A percentile compares a stretch with the other conserved stretches of the same genome.
phyloP scores from a whole-genome alignment of 2,888 invertebrate genomes.

The Apotomis betuletana region DNA sequence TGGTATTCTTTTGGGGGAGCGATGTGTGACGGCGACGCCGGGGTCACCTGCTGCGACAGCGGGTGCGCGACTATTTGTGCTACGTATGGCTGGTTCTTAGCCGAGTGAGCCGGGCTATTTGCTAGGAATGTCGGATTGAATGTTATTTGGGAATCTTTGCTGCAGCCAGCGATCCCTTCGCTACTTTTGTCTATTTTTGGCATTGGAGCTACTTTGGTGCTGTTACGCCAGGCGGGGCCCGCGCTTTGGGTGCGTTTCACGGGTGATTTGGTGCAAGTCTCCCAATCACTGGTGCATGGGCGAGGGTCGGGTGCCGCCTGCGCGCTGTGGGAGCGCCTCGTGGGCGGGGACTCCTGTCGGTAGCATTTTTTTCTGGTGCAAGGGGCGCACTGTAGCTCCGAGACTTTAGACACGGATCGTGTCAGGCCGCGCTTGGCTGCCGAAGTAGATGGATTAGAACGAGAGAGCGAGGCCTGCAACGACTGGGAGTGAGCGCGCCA shows the following conservation, averaged over 20 bases:
- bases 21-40: conserved; percentile 75
- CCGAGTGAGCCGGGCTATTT: conserved; percentile 77
- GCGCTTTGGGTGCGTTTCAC: conserved; percentile 77
- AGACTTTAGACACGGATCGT: conserved; percentile 64
- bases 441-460: conserved; percentile 68
- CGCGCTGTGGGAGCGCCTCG: conserved; percentile 69
- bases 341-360: conserved; percentile 71
- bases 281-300: conserved; percentile 72
- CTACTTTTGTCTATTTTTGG: conserved; percentile 66
- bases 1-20: conserved; percentile 80
- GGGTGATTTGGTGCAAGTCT: conserved; percentile 69
- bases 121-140: conserved; percentile 82
- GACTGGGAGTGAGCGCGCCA: conserved; percentile 90
- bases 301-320: conserved; percentile 69
- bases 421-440: conserved; percentile 68
- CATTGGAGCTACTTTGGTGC: conserved; percentile 74
- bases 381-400: conserved; percentile 74
- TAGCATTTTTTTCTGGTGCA: conserved; percentile 66
- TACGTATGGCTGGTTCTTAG: conserved; percentile 77
- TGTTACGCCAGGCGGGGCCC: conserved; percentile 74
- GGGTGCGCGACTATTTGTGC: conserved; percentile 79
- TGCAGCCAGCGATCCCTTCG: conserved; percentile 55
- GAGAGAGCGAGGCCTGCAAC: conserved; percentile 66
- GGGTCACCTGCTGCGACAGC: conserved; percentile 76
- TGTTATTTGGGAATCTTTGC: conserved; percentile 77